Evolutionary conservation across 2,888 invertebrate genomes (phyloP).

Genomic region (Epiblema foenella): DNA sequence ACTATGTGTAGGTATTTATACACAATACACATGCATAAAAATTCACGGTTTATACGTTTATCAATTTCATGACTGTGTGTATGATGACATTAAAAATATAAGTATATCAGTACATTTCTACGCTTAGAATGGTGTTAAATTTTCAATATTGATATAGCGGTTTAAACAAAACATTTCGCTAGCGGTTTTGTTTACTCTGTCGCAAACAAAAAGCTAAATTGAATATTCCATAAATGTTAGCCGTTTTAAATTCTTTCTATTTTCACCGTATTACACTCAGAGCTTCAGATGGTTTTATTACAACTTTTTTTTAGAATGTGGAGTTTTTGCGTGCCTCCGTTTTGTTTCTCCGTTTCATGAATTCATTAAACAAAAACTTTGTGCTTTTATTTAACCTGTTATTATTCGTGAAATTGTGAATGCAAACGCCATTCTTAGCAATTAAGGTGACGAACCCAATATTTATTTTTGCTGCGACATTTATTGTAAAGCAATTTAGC

Average conservation of each 20-base stretch:
- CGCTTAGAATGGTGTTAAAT: not conserved
- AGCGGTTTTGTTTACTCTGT: constrained; percentile 25
- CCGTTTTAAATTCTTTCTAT: constrained; percentile 72
- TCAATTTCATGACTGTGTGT: too few species aligned
- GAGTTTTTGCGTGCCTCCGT: constrained; percentile 68
- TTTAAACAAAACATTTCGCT: constrained; percentile 21
- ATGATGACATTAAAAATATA: not conserved
- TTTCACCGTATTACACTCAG: constrained; percentile 69
- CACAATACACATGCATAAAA: too few species aligned
- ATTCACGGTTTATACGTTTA: too few species aligned
- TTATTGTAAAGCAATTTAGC: constrained; percentile 10
- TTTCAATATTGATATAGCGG: constrained; percentile 23
- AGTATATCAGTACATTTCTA: not conserved
- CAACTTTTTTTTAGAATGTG: constrained; percentile 70
- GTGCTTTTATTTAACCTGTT: constrained; percentile 61
- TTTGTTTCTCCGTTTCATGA: constrained; percentile 69
- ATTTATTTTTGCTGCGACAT: constrained; percentile 19
- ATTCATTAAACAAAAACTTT: constrained; percentile 65
- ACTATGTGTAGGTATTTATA: too few species aligned
- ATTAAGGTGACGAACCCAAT: constrained; percentile 15
- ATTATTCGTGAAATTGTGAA: constrained; percentile 55
- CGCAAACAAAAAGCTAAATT: constrained; percentile 49
- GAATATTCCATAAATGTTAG: constrained; percentile 67
- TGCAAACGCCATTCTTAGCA: constrained; percentile 31
- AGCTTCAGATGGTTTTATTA: constrained; percentile 73